These are phyloP conservation scores for Mystacides longicornis DNA, from an alignment of 2,888 invertebrate genomes.

Conservation along the genomic window DNA sequence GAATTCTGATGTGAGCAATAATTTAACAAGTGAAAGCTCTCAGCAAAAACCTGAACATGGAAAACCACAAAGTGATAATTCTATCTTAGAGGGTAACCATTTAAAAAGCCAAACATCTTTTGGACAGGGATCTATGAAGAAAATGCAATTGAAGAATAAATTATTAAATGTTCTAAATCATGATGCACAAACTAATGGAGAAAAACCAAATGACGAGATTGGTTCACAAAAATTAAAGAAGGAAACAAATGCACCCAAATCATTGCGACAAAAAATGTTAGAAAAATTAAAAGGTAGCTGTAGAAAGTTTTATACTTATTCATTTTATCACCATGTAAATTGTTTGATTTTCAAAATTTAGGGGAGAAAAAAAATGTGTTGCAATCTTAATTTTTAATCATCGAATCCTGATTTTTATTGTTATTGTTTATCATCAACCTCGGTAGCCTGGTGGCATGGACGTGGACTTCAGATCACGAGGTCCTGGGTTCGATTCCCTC, in stretches of 20 bases:
- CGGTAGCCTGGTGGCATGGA: too few relatives aligned
- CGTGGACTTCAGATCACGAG: too few relatives aligned
- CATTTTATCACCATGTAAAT: not conserved
- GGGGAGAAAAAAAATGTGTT: not conserved
- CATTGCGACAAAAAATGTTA: conserved; percentile 59
- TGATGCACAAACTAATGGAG: not conserved
- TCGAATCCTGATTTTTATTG: not conserved
- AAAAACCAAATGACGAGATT: conserved; percentile 3
- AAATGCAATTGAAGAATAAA: not conserved
- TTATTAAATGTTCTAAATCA: not conserved
- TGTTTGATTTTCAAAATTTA: not conserved
- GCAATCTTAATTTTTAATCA: not conserved
- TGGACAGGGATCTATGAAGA: not conserved
- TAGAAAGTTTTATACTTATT: not conserved
- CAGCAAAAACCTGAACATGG: too few relatives aligned
- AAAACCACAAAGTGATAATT: too few relatives aligned
- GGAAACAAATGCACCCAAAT: conserved; percentile 20
- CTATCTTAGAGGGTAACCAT: too few relatives aligned
- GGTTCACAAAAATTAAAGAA: too few relatives aligned
- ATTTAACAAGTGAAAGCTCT: too few relatives aligned
- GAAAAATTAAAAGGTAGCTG: conserved; percentile 56
- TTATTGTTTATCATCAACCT: too few relatives aligned
- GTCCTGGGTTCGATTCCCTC: too few relatives aligned
- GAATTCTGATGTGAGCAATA: not conserved
- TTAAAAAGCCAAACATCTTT: too few relatives aligned